Evolutionary conservation across 2,888 invertebrate genomes (phyloP), one percentile per base, ranked within the genome.

Genomic region (Hyposoter dolosus): DNA sequence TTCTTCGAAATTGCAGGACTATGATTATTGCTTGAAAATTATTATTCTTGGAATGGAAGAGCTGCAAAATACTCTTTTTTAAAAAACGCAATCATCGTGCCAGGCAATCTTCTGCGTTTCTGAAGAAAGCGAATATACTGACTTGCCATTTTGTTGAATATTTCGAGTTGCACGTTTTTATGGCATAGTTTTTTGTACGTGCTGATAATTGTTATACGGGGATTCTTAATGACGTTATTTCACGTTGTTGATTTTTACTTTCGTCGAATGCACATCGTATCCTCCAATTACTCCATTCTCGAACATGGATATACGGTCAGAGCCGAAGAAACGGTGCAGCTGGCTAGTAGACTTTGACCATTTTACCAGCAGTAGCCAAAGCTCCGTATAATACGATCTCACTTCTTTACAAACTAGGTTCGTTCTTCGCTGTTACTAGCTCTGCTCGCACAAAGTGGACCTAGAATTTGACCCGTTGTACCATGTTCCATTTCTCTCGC

Each of bases 281-380:
- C 28, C 71, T 82, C 83, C 86, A 88, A 87, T 88, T 87, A 85
- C 79, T 69, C 68, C 74, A 74, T 87, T 87, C 63, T 75, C 66
- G 85, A 86, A 84, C 76, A 83, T 85, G 83, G 87, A 87, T 60
- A 60, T 83, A 82, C 83, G 85, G 84, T 88, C 79, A 84, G 80
- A 82, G 65, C 53, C 45, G 82, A 71, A 80, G 78, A 78, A 78
- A 84, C 78, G 69, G 82, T 82, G 75, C 65, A 50, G 56, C 56
- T 69, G 40, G 47, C 68, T 45, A 40, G 72, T 19, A 60, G 65
- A 81, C 78, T 86, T 71, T 82, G 74, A 47, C 60, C 35, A 60
- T 56, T 60, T 28, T 66, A 50, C 63, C 43, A 71, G 56, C 60
- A 65, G 74, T 69, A 86, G 81, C 69, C 74, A 69, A 86, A 86